Evolutionary conservation across 2,888 invertebrate species (phyloP), one percentile per base, ranked within the genome.

Genomic region (Zaprionus obscuricornis): DNA sequence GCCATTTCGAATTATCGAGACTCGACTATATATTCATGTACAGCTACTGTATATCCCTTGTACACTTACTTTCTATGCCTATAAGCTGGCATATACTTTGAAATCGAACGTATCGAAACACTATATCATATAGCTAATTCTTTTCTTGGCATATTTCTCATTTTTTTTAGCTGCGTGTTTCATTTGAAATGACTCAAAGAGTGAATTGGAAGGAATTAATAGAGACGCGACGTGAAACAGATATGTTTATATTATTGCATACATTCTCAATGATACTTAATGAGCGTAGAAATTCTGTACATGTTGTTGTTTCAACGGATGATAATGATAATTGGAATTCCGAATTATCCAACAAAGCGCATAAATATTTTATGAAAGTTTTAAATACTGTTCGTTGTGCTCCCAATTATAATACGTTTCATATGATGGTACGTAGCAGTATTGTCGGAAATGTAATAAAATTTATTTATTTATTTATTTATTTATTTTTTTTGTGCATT

Each of bases 361-460:
- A 60, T 31, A 47, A 46, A 2, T 73, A 34, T 8, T 81, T 84
- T 13, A 14, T 58, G 27, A 18, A 18, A 10, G 18, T 84, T 1
- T 13, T 57, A 10, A 24, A 39, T 31, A 22, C 34, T 1, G 17
- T 75, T 6, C 57, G 47, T 2, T 11, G 7, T 4, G 36, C 43
- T 1, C 6, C 0, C 1, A 37, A 31, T 4, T 52, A 59, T 2
- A 29, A 36, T 7, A 10, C 1, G 5, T 46, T 75, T 7, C 33
- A 33, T 20, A 73, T 81, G 81, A 66, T 45, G 82, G 84, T 70
- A 14, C 2, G 40, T n/a, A 24, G n/a, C n/a, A n/a, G n/a, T n/a
- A n/a, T n/a, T n/a, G n/a, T n/a, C n/a, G n/a, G n/a, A n/a, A n/a
- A n/a, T n/a, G n/a, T n/a, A n/a, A n/a, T n/a, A n/a, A n/a, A n/a